phyloP scores from a whole-genome alignment of 1,140 invertebrate genomes.

The Atta texana region DNA sequence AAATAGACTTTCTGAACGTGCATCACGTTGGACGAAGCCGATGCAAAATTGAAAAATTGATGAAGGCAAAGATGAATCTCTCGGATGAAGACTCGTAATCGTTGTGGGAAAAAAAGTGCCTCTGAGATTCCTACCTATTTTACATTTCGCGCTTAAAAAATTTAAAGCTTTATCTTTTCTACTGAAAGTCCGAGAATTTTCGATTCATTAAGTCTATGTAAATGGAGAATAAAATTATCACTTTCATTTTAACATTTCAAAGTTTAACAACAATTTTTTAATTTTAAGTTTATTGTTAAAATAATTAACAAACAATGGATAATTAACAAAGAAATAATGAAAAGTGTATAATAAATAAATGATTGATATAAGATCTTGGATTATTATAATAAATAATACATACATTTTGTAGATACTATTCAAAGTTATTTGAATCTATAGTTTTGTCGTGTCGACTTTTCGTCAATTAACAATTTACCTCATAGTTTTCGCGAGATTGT shows the following conservation, averaged over 20 bases:
- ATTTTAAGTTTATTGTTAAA: not conserved
- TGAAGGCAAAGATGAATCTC: slow-evolving; percentile 53
- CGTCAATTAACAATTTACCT: slow-evolving; percentile 3
- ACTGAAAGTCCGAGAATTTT: not conserved
- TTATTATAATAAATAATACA: no score
- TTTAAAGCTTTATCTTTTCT: not conserved
- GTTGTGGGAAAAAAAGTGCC: not conserved
- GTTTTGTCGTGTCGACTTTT: not conserved
- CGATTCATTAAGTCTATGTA: not conserved
- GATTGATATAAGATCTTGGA: not conserved
- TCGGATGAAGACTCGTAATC: slow-evolving; percentile 27
- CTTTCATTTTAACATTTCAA: not conserved
- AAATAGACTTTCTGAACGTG: slow-evolving; percentile 56
- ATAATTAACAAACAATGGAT: not conserved
- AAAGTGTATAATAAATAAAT: not conserved
- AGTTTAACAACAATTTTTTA: not conserved
- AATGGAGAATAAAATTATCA: not conserved
- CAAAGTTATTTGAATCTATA: not conserved
- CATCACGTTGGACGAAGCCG: slow-evolving; percentile 25
- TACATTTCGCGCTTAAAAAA: slow-evolving; percentile 12
- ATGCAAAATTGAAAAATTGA: slow-evolving; percentile 66
- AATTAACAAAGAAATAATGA: not conserved
- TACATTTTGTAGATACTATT: slow-evolving; percentile 12
- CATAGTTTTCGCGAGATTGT: not conserved
- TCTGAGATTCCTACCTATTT: slow-evolving; percentile 35